Percentiles rank a stretch among this genome's conserved stretches.
Evolutionary conservation across 2,113 vertebrate species (phyloP).

Genomic region (Lonchura striata): DNA sequence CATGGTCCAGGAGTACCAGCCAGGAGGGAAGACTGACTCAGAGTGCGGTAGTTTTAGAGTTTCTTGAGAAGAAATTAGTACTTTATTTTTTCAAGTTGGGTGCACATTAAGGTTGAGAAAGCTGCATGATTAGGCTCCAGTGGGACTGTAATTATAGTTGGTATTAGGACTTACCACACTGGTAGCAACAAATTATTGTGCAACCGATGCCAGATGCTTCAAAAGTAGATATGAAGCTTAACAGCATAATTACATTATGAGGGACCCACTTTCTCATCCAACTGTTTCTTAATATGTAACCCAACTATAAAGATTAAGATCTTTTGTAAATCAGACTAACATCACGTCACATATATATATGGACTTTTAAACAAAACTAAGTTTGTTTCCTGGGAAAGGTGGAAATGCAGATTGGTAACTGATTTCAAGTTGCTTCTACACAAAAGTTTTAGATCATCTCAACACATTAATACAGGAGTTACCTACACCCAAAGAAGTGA

Average conservation of each 20-base stretch:
- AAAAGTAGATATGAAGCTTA: background rate
- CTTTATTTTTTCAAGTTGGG: background rate
- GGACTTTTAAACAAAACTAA: background rate
- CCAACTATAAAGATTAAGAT: background rate
- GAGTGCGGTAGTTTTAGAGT: background rate
- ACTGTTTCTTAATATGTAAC: background rate
- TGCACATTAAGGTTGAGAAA: background rate
- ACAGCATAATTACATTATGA: background rate
- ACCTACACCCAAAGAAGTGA: background rate
- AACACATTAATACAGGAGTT: background rate
- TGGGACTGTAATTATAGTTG: background rate
- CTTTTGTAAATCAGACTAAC: background rate
- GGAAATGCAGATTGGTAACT: background rate
- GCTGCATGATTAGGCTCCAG: background rate
- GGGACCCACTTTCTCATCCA: background rate
- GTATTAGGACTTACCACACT: background rate
- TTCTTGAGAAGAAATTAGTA: background rate
- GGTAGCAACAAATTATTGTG: background rate
- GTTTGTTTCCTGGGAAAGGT: background rate
- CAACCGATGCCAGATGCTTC: background rate
- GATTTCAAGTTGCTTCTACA: background rate
- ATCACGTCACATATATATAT: background rate
- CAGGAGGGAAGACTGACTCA: background rate
- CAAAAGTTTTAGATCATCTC: background rate
- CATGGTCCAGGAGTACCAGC: background rate